Conservation (phyloP, 1,140 invertebrate genomes). For the Probaryconus sp. region DNA sequence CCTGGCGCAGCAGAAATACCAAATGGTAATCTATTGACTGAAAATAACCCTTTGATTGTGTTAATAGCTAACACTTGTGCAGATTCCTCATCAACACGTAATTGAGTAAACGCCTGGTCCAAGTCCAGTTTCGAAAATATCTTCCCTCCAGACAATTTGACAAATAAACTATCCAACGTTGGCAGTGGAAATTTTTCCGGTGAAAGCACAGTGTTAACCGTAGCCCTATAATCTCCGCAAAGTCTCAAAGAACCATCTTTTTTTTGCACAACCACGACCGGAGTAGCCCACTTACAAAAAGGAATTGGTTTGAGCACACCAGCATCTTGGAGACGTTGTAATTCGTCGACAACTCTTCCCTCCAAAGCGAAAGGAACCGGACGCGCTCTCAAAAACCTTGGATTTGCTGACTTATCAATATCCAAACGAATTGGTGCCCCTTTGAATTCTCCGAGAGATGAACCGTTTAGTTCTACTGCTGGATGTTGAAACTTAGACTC, state of each 20-base stretch:
- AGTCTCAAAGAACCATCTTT: constrained; percentile 7
- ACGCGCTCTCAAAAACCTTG: not conserved
- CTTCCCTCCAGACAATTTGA: constrained; percentile 58
- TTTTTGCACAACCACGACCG: constrained; percentile 28
- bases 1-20: constrained; percentile 74
- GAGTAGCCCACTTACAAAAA: constrained; percentile 44
- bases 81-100: constrained; percentile 64
- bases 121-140: constrained; percentile 59
- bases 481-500: not conserved
- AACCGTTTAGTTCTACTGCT: not conserved
- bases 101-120: constrained; percentile 57
- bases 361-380: constrained; percentile 3
- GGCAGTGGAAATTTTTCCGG: constrained; percentile 67
- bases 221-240: constrained; percentile 72
- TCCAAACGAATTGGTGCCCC: not conserved
- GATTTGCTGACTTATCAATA: not conserved
- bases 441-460: constrained; percentile 1
- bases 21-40: constrained; percentile 76
- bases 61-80: constrained; percentile 62
- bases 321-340: not conserved
- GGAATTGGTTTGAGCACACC: constrained; percentile 22
- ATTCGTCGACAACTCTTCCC: not conserved
- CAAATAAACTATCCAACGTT: constrained; percentile 66
- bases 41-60: constrained; percentile 75
- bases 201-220: constrained; percentile 67